phyloP scores from a whole-genome alignment of 2,888 invertebrate genomes.

The Eupeodes luniger region DNA sequence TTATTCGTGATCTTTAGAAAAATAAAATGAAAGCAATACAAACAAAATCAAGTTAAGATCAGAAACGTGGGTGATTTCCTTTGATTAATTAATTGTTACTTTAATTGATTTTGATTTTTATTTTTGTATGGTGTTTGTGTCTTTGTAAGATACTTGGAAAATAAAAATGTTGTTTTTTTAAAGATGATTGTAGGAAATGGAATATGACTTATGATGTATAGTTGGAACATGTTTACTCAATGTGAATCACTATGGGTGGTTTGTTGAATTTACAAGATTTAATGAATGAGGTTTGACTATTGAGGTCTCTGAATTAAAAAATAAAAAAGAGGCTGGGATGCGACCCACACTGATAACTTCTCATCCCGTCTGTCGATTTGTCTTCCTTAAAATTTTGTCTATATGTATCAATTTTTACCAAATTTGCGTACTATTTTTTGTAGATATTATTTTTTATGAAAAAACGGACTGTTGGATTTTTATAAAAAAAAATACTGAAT shows the following conservation, averaged over 20 bases:
- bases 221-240: background rate
- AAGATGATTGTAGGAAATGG: background rate
- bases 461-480: too few relatives aligned
- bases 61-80: slow-evolving; percentile 63
- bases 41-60: slow-evolving; percentile 17
- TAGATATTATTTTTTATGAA: too few relatives aligned
- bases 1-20: slow-evolving; percentile 7
- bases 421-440: too few relatives aligned
- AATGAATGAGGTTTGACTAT: background rate
- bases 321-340: too few relatives aligned
- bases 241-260: background rate
- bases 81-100: slow-evolving; percentile 59
- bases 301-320: background rate
- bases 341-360: too few relatives aligned
- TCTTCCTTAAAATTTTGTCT: too few relatives aligned
- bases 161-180: background rate
- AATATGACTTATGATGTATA: background rate
- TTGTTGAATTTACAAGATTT: background rate
- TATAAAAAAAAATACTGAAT: too few relatives aligned
- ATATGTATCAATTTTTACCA: too few relatives aligned
- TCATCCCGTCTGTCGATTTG: too few relatives aligned
- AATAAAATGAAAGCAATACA: background rate
- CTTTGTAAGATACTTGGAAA: background rate
- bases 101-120: slow-evolving; percentile 58
- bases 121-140: too few relatives aligned